A percentile compares a stretch with the other conserved stretches of the same genome.
Evolutionary conservation across 2,888 invertebrate species (phyloP).

Genomic region (Yponomeuta evonymella): DNA sequence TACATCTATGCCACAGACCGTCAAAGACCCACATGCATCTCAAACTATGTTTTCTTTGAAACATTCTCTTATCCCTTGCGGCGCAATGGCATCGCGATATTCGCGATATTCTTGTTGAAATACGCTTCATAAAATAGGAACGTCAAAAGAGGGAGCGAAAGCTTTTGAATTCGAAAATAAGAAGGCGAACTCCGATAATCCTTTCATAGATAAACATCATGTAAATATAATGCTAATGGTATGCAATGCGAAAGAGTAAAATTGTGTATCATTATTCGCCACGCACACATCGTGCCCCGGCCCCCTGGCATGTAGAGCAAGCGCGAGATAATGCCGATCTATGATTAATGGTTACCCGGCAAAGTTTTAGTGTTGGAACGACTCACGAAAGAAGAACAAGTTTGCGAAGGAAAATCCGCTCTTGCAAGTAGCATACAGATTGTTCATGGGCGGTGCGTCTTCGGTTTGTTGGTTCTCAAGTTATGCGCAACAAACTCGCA

Average conservation of each 20-base stretch:
- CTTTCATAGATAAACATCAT: neutral
- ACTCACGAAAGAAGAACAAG: constrained; percentile 37
- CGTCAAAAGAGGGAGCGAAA: neutral
- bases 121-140: neutral
- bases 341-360: constrained; percentile 56
- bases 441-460: constrained; percentile 20
- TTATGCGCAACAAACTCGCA: too few relatives aligned
- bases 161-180: neutral
- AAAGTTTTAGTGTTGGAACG: constrained; percentile 40
- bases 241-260: neutral
- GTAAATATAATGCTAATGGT: neutral
- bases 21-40: neutral
- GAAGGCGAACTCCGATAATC: constrained; percentile 14
- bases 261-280: neutral
- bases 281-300: constrained; percentile 25
- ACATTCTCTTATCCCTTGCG: neutral
- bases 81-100: neutral
- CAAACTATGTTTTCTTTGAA: neutral
- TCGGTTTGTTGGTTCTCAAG: neutral
- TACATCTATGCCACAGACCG: neutral
- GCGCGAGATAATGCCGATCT: constrained; percentile 47
- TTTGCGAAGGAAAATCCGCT: constrained; percentile 39
- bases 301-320: constrained; percentile 32
- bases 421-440: constrained; percentile 48
- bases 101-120: neutral